phyloP scores from a whole-genome alignment of 35 echinoderm and acorn worm genomes.

The Eucidaris tribuloides region DNA sequence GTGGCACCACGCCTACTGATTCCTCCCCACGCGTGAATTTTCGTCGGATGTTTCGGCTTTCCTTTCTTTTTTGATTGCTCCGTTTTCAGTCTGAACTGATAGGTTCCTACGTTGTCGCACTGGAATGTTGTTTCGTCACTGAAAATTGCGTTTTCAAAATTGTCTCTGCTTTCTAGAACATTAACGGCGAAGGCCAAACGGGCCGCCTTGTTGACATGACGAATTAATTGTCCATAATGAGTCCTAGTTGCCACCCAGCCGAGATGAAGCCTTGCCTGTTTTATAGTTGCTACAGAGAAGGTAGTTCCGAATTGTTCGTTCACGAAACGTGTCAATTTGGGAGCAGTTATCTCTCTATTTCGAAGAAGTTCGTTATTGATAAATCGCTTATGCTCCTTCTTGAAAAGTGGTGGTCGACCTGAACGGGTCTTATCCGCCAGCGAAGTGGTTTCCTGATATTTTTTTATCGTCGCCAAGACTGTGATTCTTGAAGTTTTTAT shows the following conservation, averaged over 20 bases:
- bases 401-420: neutral
- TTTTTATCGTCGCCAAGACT: neutral
- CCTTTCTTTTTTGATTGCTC: slow-evolving; percentile 8
- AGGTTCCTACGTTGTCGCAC: neutral
- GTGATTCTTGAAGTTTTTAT: neutral
- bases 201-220: neutral
- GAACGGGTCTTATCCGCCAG: neutral
- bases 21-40: slow-evolving; percentile 36
- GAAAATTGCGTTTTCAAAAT: neutral
- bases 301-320: neutral
- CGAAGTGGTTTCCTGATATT: neutral
- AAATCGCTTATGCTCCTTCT: neutral
- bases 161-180: neutral
- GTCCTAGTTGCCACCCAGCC: neutral
- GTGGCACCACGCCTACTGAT: slow-evolving; percentile 25
- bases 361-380: slow-evolving; percentile 22
- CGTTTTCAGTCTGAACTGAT: neutral
- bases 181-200: neutral
- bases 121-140: neutral
- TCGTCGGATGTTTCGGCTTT: slow-evolving; percentile 51
- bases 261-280: neutral
- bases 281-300: neutral
- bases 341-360: slow-evolving; percentile 35
- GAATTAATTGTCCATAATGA: neutral
- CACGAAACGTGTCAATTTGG: neutral